Evolutionary conservation across 2,797 vertebrate genomes (phyloP).

Genomic region (Crenichthys baileyi): DNA sequence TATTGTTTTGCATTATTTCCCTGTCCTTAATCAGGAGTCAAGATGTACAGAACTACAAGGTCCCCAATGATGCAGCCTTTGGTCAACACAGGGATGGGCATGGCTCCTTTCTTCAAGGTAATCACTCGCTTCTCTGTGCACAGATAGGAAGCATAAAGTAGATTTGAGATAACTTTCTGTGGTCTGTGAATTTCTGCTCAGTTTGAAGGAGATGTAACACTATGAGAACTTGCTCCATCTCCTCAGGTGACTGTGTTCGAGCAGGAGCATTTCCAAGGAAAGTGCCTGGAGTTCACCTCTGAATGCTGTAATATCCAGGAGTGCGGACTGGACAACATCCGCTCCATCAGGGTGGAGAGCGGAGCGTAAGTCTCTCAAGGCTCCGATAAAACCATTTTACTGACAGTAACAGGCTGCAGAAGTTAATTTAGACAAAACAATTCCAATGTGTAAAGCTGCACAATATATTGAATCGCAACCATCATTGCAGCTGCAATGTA

Average conservation of each 20-base stretch:
- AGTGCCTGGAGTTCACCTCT: constrained; percentile 84
- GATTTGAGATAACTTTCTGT: neutral
- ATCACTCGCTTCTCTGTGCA: constrained; percentile 14
- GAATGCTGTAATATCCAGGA: constrained; percentile 86
- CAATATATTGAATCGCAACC: neutral
- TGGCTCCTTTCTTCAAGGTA: constrained; percentile 88
- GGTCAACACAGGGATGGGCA: constrained; percentile 82
- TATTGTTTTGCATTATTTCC: neutral
- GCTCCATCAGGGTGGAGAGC: constrained; percentile 86
- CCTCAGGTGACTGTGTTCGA: constrained; percentile 84
- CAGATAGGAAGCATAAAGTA: neutral
- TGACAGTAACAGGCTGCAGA: neutral
- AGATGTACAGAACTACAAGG: constrained; percentile 83
- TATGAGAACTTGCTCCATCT: neutral
- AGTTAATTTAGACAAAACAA: neutral
- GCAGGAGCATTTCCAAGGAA: constrained; percentile 88
- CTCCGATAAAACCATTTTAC: neutral
- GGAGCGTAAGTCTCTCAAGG: constrained; percentile 80
- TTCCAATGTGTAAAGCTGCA: neutral
- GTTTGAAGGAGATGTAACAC: neutral
- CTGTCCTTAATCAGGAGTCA: constrained; percentile 66
- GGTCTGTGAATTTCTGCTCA: neutral
- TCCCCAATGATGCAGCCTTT: constrained; percentile 82
- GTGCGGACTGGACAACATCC: constrained; percentile 85
- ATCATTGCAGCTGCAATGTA: neutral